Conservation (phyloP, 2,113 vertebrate genomes). For the Oreochromis spilurus region DNA sequence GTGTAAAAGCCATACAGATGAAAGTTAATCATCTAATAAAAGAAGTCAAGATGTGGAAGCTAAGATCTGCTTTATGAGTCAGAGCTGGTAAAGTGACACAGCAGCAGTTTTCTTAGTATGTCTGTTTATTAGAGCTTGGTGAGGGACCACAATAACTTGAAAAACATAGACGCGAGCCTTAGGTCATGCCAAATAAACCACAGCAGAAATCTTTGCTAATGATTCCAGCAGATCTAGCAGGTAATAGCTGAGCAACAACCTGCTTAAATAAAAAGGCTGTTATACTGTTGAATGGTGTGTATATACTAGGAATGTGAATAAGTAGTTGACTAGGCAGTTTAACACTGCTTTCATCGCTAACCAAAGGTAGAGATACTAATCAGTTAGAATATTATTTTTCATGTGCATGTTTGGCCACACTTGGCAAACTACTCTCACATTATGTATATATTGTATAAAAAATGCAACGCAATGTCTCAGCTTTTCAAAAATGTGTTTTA, state of each 20-base stretch:
- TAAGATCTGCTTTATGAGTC: background rate
- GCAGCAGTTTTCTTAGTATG: background rate
- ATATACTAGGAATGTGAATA: accelerated
- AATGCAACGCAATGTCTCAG: accelerated
- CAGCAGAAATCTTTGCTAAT: background rate
- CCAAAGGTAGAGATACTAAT: background rate
- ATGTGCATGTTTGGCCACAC: background rate
- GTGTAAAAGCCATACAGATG: background rate
- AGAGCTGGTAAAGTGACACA: background rate
- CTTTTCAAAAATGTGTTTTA: background rate
- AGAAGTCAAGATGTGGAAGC: background rate
- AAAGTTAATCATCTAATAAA: background rate
- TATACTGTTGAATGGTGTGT: background rate
- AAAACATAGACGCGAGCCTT: background rate
- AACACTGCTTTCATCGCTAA: background rate
- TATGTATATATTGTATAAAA: background rate
- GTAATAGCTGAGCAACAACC: background rate
- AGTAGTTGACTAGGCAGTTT: background rate
- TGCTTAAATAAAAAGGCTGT: background rate
- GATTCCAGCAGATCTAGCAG: background rate
- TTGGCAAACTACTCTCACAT: background rate
- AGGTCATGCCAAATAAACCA: background rate
- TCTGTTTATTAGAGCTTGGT: background rate
- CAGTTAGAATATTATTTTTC: background rate
- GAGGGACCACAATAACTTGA: background rate